Percentiles rank a stretch among this genome's conserved stretches.
phyloP scores from a whole-genome alignment of 2,797 vertebrate species.

The Lindbergichthys nudifrons region DNA sequence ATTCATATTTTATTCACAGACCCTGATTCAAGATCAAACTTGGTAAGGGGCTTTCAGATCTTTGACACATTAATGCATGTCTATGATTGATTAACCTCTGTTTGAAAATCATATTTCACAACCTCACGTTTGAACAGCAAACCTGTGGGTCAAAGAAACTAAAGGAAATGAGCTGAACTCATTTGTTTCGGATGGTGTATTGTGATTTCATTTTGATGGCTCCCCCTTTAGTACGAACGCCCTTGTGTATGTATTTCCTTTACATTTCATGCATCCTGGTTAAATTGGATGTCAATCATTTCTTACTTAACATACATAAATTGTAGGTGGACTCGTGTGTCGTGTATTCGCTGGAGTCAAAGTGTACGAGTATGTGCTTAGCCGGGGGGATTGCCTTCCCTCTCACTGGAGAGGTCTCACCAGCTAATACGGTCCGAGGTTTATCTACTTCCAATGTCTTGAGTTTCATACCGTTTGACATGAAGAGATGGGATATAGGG shows the following conservation, averaged over 20 bases:
- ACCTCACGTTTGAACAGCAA: slow-evolving; percentile 45
- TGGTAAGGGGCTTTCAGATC: slow-evolving; percentile 56
- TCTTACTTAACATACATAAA: slow-evolving; percentile 34
- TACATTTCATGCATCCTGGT: slow-evolving; percentile 24
- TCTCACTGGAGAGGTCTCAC: slow-evolving; percentile 17
- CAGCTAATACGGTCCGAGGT: slow-evolving; percentile 16
- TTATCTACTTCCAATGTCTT: slow-evolving; percentile 33
- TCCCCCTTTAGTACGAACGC: slow-evolving; percentile 28
- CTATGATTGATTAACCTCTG: slow-evolving; percentile 56
- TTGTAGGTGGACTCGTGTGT: slow-evolving; percentile 36
- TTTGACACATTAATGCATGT: slow-evolving; percentile 52
- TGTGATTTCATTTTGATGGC: slow-evolving; percentile 36
- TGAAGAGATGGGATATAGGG: slow-evolving; percentile 36
- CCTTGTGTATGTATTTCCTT: slow-evolving; percentile 50
- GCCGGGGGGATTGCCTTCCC: slow-evolving; percentile 16
- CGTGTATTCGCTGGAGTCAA: background rate
- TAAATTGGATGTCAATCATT: slow-evolving; percentile 69
- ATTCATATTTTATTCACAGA: slow-evolving; percentile 60
- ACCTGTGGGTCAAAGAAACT: slow-evolving; percentile 35
- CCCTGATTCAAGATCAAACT: slow-evolving; percentile 56
- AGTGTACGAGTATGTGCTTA: slow-evolving; percentile 10
- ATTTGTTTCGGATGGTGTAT: slow-evolving; percentile 50
- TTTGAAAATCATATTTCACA: slow-evolving; percentile 50
- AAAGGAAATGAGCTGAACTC: slow-evolving; percentile 56
- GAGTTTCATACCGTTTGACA: slow-evolving; percentile 47